Conservation (phyloP, 2,113 vertebrate species). For the Gobius niger region DNA sequence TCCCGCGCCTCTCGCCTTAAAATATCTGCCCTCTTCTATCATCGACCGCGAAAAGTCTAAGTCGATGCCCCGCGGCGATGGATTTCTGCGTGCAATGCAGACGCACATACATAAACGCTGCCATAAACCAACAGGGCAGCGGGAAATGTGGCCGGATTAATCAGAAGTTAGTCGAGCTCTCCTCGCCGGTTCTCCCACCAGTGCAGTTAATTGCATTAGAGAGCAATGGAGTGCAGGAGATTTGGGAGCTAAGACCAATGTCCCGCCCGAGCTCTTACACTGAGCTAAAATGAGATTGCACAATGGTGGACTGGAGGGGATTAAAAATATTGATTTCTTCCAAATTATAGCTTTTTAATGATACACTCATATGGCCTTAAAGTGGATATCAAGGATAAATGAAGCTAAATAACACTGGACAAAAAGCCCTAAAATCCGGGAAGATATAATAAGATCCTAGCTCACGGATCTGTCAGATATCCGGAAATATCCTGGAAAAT, state of each 20-base stretch:
- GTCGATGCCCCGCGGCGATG: constrained; percentile 30
- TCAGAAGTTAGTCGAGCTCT: constrained; percentile 55
- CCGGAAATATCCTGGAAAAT: no score
- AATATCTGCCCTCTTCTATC: constrained; percentile 13
- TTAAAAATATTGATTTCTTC: constrained; percentile 16
- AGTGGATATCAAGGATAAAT: no score
- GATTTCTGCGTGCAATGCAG: not conserved
- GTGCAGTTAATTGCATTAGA: constrained; percentile 75
- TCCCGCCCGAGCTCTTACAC: constrained; percentile 47
- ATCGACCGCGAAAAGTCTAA: constrained; percentile 35
- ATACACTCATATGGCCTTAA: no score
- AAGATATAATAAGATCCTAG: no score
- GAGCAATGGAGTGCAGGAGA: constrained; percentile 59
- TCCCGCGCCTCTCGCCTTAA: constrained; percentile 22
- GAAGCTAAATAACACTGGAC: no score
- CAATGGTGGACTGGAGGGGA: constrained; percentile 9
- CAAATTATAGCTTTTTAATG: no score
- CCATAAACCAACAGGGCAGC: not conserved
- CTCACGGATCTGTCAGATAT: no score
- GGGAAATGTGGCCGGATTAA: constrained; percentile 64
- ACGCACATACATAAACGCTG: not conserved
- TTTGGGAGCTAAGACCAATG: constrained; percentile 51
- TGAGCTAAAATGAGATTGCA: constrained; percentile 38
- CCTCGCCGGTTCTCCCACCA: constrained; percentile 52
- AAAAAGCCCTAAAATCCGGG: no score